These are phyloP conservation scores for Stratiomys singularior DNA, from an alignment of 2,888 invertebrate species.

Conservation along the genomic window DNA sequence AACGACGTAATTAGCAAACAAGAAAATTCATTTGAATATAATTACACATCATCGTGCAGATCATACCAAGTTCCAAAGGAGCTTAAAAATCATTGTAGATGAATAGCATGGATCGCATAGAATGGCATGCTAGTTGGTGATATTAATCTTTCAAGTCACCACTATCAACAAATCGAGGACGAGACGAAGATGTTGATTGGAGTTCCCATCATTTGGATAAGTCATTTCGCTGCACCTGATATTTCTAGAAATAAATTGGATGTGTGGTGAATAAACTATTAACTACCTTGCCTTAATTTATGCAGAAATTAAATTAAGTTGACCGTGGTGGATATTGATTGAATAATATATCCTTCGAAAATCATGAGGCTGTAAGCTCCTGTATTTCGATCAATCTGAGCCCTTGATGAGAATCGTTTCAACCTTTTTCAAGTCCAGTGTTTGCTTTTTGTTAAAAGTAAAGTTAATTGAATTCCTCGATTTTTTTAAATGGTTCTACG, in stretches of 20 bases:
- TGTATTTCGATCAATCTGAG: too few relatives aligned
- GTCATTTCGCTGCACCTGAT: background rate
- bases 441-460: too few relatives aligned
- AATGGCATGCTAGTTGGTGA: background rate
- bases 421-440: too few relatives aligned
- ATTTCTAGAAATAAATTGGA: background rate
- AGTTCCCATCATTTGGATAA: background rate
- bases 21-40: constrained; percentile 41
- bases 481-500: too few relatives aligned
- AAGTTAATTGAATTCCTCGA: too few relatives aligned
- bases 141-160: background rate
- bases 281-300: too few relatives aligned
- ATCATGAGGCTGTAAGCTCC: too few relatives aligned
- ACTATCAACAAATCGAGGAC: constrained; percentile 1
- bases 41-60: constrained; percentile 7
- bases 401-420: too few relatives aligned
- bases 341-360: too few relatives aligned
- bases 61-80: background rate
- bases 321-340: too few relatives aligned
- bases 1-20: constrained; percentile 37
- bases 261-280: background rate
- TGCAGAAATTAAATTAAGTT: too few relatives aligned
- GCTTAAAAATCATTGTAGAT: background rate
- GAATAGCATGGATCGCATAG: background rate
- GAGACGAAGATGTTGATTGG: constrained; percentile 11